Evolutionary conservation across 1,140 invertebrate genomes (phyloP).

Genomic region (Habropoda laboriosa): DNA sequence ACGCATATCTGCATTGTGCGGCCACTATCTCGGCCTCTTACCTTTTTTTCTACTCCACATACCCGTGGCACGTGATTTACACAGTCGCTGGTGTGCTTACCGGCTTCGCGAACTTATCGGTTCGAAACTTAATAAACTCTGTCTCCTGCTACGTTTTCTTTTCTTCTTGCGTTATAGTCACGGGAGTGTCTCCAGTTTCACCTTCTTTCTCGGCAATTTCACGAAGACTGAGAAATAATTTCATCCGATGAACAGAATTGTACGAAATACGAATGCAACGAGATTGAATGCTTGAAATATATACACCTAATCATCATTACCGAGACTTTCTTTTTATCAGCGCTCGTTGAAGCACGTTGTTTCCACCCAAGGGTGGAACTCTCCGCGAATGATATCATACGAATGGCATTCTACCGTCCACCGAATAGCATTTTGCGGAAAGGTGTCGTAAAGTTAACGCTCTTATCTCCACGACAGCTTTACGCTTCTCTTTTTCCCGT

Average conservation of each 20-base stretch:
- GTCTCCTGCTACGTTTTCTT: neutral
- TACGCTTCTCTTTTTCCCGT: conserved; percentile 31
- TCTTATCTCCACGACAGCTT: conserved; percentile 59
- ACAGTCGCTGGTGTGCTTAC: neutral
- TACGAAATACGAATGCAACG: conserved; percentile 25
- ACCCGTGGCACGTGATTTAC: conserved; percentile 50
- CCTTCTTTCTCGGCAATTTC: too few species aligned
- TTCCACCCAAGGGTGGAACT: conserved; percentile 10
- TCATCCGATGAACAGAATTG: too few species aligned
- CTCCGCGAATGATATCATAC: conserved; percentile 50
- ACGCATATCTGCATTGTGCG: conserved; percentile 43
- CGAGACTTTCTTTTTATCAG: too few species aligned
- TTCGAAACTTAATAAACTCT: neutral
- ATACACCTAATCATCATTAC: too few species aligned
- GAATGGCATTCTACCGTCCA: conserved; percentile 32
- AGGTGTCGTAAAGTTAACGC: conserved; percentile 44
- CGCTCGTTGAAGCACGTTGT: conserved; percentile 50
- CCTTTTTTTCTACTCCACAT: conserved; percentile 43
- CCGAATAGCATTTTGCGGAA: conserved; percentile 30
- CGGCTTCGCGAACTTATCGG: neutral
- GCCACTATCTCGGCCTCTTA: conserved; percentile 20
- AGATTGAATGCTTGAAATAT: conserved; percentile 34
- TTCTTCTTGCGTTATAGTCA: too few species aligned
- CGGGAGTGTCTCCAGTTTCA: too few species aligned
- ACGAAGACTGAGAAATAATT: too few species aligned